Evolutionary conservation across 2,113 vertebrate genomes (phyloP).

Genomic region (Ranitomeya imitator): DNA sequence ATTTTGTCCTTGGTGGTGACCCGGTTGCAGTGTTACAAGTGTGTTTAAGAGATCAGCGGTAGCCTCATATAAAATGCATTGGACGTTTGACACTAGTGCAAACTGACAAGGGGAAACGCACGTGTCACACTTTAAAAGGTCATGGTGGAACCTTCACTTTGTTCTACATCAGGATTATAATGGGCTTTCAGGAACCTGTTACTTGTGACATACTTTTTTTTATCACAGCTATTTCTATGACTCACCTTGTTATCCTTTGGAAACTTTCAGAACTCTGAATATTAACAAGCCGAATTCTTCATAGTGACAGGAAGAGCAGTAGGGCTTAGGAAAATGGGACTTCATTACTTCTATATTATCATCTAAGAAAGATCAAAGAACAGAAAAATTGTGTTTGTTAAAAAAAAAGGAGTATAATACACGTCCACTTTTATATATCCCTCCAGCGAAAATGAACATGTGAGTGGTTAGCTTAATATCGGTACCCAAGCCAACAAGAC

Average conservation of each 20-base stretch:
- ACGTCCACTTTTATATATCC: background rate
- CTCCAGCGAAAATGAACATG: background rate
- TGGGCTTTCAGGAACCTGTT: slow-evolving; percentile 13
- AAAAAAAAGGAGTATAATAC: background rate
- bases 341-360: background rate
- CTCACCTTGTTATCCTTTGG: slow-evolving; percentile 19
- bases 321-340: background rate
- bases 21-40: background rate
- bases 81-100: slow-evolving; percentile 38
- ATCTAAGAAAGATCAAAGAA: slow-evolving; percentile 16
- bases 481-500: no score
- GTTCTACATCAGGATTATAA: slow-evolving; percentile 40
- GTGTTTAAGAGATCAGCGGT: background rate
- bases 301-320: background rate
- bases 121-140: slow-evolving; percentile 22
- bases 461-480: background rate
- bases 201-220: slow-evolving; percentile 24
- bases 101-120: slow-evolving; percentile 37
- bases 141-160: slow-evolving; percentile 30
- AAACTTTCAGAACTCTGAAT: background rate
- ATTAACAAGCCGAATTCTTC: background rate
- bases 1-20: slow-evolving; percentile 1
- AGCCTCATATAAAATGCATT: slow-evolving; percentile 11
- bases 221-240: background rate
- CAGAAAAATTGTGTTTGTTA: background rate